A percentile compares a stretch with the other conserved stretches of the same genome.
Evolutionary conservation across 2,888 invertebrate species (phyloP).

Genomic region (Melanchra persicariae): DNA sequence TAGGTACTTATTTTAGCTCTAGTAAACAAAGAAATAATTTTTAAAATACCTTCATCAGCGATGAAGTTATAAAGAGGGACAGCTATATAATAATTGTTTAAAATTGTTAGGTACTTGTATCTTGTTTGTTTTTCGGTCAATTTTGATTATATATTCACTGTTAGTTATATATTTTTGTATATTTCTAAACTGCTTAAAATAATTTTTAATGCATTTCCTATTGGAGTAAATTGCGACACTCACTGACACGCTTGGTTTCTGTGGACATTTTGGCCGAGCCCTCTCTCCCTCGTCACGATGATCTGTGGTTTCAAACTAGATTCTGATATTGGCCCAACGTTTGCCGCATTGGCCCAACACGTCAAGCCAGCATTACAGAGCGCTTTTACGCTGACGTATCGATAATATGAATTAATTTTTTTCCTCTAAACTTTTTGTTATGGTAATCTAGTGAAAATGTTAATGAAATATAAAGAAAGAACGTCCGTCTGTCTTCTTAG

Average conservation of each 20-base stretch:
- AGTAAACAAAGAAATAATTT: too few relatives aligned
- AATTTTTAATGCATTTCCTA: too few relatives aligned
- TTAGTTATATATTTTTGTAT: too few relatives aligned
- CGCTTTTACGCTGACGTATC: slow-evolving; percentile 82
- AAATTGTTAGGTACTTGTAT: too few relatives aligned
- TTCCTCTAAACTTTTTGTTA: slow-evolving; percentile 74
- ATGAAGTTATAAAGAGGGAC: too few relatives aligned
- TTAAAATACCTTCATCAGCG: too few relatives aligned
- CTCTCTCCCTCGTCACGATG: not conserved
- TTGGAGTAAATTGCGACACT: not conserved
- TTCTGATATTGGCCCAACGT: slow-evolving; percentile 34
- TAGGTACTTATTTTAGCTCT: too few relatives aligned
- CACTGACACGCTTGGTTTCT: not conserved
- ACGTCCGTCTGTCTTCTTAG: slow-evolving; percentile 48
- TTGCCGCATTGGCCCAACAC: slow-evolving; percentile 37
- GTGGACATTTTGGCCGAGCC: not conserved
- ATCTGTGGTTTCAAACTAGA: slow-evolving; percentile 6
- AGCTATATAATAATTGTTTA: too few relatives aligned
- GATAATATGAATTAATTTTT: slow-evolving; percentile 83
- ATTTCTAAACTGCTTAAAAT: too few relatives aligned
- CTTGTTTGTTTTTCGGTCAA: too few relatives aligned
- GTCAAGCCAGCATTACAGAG: slow-evolving; percentile 67
- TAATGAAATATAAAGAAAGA: slow-evolving; percentile 75
- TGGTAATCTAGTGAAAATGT: slow-evolving; percentile 83
- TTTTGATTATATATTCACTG: too few relatives aligned